Evolutionary conservation across 1,140 invertebrate species (phyloP).

Genomic region (Lordiphosa mommai): DNA sequence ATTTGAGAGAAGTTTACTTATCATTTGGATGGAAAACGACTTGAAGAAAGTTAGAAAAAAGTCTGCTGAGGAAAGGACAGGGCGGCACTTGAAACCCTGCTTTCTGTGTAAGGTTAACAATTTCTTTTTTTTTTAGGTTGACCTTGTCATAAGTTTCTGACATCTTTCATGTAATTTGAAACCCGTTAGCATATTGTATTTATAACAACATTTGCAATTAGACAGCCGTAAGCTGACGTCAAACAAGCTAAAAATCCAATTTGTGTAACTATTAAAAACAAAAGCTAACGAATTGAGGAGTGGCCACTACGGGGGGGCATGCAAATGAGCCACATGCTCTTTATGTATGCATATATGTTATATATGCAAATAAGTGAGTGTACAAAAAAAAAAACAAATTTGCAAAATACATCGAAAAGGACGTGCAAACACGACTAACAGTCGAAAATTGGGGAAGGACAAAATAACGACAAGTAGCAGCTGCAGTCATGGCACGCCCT

Average conservation of each 20-base stretch:
- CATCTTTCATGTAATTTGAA: no score
- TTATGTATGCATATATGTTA: conserved; percentile 1
- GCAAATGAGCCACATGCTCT: conserved; percentile 1
- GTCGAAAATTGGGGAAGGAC: conserved; percentile 65
- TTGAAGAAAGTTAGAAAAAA: no score
- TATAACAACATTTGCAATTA: not conserved
- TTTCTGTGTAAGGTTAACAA: no score
- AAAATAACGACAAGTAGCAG: conserved; percentile 30
- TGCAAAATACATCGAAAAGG: conserved; percentile 71
- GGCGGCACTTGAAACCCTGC: no score
- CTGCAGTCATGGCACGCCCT: conserved; percentile 11
- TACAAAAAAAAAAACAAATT: conserved; percentile 33
- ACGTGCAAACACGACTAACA: conserved; percentile 72
- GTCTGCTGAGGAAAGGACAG: no score
- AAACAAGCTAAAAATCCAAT: not conserved
- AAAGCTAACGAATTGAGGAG: not conserved
- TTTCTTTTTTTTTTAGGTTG: no score
- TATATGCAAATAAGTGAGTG: not conserved
- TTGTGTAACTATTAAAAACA: not conserved
- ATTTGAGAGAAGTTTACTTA: no score
- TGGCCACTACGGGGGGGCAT: not conserved
- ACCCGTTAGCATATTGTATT: no score
- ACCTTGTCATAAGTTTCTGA: no score
- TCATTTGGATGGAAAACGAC: no score
- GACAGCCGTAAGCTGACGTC: no score